Evolutionary conservation across 1,140 invertebrate species (phyloP).

Genomic region (Eurytemora carolleeae): DNA sequence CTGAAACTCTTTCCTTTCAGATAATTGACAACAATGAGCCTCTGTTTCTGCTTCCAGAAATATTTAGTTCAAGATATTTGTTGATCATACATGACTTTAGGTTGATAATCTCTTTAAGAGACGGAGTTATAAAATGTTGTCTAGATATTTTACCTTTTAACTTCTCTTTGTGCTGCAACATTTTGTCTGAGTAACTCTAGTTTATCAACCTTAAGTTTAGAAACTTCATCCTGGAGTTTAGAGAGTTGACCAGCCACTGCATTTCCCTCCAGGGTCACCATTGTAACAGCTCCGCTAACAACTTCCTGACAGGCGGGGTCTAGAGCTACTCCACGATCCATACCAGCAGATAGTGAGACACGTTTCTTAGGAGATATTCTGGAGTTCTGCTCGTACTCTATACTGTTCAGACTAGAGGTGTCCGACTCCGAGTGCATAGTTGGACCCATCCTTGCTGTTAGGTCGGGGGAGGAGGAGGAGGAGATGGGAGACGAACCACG

Average conservation of each 20-base stretch:
- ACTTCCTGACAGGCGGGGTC: neutral
- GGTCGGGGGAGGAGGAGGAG: neutral
- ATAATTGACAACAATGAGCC: too few relatives aligned
- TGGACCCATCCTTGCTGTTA: neutral
- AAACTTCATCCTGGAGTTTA: conserved; percentile 13
- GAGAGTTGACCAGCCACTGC: conserved; percentile 5
- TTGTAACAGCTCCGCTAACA: conserved; percentile 9
- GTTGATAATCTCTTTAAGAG: too few relatives aligned
- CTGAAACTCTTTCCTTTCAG: too few relatives aligned
- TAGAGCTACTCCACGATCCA: neutral
- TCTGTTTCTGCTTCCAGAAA: too few relatives aligned
- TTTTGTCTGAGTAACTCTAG: conserved; percentile 9
- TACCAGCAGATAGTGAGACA: neutral
- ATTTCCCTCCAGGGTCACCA: conserved; percentile 9
- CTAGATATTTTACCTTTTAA: conserved; percentile 1
- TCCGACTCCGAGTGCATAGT: neutral
- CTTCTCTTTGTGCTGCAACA: conserved; percentile 6
- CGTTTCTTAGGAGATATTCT: neutral
- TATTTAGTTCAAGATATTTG: too few relatives aligned
- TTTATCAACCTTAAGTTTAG: conserved; percentile 9
- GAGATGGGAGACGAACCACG: neutral
- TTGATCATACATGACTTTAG: too few relatives aligned
- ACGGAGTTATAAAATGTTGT: too few relatives aligned
- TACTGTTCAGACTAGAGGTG: neutral
- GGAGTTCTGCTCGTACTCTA: neutral